phyloP scores from a whole-genome alignment of 2,888 invertebrate genomes.

The Drosophila bunnanda region DNA sequence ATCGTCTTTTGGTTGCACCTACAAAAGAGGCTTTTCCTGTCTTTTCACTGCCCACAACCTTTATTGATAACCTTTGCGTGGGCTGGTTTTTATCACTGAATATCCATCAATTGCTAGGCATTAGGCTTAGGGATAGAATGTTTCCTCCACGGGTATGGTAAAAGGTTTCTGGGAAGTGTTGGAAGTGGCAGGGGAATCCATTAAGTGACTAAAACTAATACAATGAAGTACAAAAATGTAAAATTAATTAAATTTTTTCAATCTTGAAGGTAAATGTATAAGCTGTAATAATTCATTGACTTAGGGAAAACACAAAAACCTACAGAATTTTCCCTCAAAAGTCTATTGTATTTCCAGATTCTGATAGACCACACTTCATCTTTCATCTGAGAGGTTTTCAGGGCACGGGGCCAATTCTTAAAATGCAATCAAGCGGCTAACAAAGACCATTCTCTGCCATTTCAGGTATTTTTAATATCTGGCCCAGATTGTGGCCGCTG shows the following conservation, averaged over 20 bases:
- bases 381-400: background rate
- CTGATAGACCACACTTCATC: conserved; percentile 3
- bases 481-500: conserved; percentile 25
- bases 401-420: conserved; percentile 15
- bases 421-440: conserved; percentile 49
- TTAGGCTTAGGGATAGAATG: background rate
- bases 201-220: background rate
- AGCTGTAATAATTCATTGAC: background rate
- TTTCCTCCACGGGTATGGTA: background rate
- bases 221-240: too few species aligned
- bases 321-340: background rate
- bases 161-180: conserved; percentile 4
- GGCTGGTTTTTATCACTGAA: conserved; percentile 34
- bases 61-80: conserved; percentile 32
- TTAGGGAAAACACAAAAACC: background rate
- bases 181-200: background rate
- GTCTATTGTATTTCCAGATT: background rate
- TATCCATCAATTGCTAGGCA: conserved; percentile 41
- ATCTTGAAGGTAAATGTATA: background rate
- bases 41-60: conserved; percentile 13
- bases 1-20: conserved; percentile 49
- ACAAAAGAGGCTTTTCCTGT: conserved; percentile 37
- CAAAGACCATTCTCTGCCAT: conserved; percentile 19
- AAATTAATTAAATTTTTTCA: too few species aligned
- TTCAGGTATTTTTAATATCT: conserved; percentile 33